Percentiles rank a stretch among this genome's conserved stretches.
These are phyloP conservation scores for Paguma larvata DNA, from an alignment of 2,797 vertebrate genomes.

Conservation along the genomic window DNA sequence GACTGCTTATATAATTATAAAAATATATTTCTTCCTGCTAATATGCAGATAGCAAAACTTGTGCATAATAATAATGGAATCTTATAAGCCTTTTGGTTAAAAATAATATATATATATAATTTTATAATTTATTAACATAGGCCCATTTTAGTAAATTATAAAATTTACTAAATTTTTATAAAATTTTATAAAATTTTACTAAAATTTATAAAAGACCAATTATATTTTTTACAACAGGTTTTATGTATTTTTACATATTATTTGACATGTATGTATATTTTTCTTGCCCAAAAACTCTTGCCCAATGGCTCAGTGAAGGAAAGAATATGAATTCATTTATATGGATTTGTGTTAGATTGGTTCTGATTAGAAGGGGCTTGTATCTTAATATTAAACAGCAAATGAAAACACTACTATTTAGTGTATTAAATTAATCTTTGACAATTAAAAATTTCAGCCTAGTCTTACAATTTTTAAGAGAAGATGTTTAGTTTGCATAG, in stretches of 20 bases:
- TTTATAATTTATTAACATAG: neutral
- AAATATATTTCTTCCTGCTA: slow-evolving; percentile 37
- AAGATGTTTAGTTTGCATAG: neutral
- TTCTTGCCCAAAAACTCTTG: slow-evolving; percentile 2
- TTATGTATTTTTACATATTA: neutral
- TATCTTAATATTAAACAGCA: neutral
- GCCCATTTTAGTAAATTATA: neutral
- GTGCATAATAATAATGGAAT: neutral
- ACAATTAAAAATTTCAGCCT: neutral
- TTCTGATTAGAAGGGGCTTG: neutral
- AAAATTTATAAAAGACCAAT: neutral
- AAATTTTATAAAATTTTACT: neutral
- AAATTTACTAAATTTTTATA: neutral
- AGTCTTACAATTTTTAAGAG: neutral
- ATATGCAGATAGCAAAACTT: neutral
- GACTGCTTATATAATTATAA: neutral
- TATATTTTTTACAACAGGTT: neutral
- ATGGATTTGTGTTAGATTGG: neutral
- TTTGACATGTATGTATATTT: neutral
- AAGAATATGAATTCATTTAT: neutral
- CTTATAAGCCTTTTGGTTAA: neutral
- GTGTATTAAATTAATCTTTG: neutral
- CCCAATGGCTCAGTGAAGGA: neutral
- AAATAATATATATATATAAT: neutral
- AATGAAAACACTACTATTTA: neutral